Evolutionary conservation across 2,113 vertebrate species (phyloP).

Genomic region (Mobula hypostoma): DNA sequence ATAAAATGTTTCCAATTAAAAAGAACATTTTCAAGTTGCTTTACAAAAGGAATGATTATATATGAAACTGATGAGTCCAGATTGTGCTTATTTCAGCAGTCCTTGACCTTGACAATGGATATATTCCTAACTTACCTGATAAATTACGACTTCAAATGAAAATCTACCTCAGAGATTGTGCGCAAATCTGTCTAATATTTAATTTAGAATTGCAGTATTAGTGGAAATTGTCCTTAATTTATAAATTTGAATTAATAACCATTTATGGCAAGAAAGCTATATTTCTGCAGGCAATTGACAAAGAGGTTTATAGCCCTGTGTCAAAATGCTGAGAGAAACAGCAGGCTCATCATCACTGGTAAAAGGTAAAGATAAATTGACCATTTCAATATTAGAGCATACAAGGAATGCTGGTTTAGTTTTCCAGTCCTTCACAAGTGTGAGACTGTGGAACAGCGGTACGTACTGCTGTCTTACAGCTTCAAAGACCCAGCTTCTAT

Average conservation of each 20-base stretch:
- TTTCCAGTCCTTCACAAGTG: too few relatives aligned
- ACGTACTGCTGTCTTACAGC: too few relatives aligned
- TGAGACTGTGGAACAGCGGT: too few relatives aligned
- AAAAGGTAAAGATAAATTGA: not conserved
- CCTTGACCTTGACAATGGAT: conserved; percentile 9
- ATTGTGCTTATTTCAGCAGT: conserved; percentile 11
- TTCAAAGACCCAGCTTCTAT: too few relatives aligned
- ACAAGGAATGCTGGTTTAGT: too few relatives aligned
- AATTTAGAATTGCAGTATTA: not conserved
- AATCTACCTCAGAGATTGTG: conserved; percentile 20
- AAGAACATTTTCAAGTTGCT: conserved; percentile 26
- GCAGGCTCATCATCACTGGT: not conserved
- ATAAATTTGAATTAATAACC: conserved; percentile 26
- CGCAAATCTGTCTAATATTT: not conserved
- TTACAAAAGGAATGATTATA: conserved; percentile 9
- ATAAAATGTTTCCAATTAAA: conserved; percentile 29
- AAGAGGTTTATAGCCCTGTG: not conserved
- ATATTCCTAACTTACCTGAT: not conserved
- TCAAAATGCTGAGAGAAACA: not conserved
- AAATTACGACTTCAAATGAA: not conserved
- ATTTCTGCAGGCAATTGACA: not conserved
- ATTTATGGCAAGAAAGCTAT: not conserved
- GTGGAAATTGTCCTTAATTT: not conserved
- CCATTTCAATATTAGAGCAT: too few relatives aligned
- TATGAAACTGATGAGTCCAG: conserved; percentile 16